Conservation (phyloP, 2,113 vertebrate genomes). For the Chaenogobius annularis region DNA sequence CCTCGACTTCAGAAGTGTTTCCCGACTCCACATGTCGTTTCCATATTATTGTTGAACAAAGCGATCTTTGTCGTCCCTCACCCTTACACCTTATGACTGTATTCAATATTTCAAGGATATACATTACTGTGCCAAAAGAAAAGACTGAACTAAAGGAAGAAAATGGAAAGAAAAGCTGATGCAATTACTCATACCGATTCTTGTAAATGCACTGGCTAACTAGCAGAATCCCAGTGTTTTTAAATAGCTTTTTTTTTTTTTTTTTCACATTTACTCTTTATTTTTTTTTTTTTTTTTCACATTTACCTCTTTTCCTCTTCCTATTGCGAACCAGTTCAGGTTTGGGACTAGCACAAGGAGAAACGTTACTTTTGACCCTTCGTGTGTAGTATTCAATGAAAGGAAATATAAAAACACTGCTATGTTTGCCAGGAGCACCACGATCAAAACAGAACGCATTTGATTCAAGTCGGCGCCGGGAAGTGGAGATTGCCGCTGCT, state of each 20-base stretch:
- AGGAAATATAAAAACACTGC: slow-evolving; percentile 40
- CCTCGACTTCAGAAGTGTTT: slow-evolving; percentile 50
- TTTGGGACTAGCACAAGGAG: not conserved
- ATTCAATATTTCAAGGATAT: slow-evolving; percentile 9
- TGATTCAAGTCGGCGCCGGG: slow-evolving; percentile 58
- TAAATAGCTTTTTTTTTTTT: no score
- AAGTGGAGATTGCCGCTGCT: slow-evolving; percentile 55
- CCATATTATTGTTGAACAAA: slow-evolving; percentile 40
- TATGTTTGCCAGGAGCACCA: slow-evolving; percentile 47
- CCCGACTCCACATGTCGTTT: slow-evolving; percentile 31
- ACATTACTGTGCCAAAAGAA: not conserved
- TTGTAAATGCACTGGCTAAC: not conserved
- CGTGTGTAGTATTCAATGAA: slow-evolving; percentile 15
- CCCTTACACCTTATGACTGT: slow-evolving; percentile 1
- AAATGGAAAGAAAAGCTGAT: not conserved
- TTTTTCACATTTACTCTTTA: no score
- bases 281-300: no score
- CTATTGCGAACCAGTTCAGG: not conserved
- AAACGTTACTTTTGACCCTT: slow-evolving; percentile 5
- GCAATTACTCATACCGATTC: not conserved
- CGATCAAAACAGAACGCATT: slow-evolving; percentile 51
- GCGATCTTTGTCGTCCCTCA: slow-evolving; percentile 56
- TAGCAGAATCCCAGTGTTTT: no score
- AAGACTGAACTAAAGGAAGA: not conserved
- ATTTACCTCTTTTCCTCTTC: no score